These are phyloP conservation scores for Ruditapes philippinarum DNA, from an alignment of 1,140 invertebrate genomes.

Conservation along the genomic window DNA sequence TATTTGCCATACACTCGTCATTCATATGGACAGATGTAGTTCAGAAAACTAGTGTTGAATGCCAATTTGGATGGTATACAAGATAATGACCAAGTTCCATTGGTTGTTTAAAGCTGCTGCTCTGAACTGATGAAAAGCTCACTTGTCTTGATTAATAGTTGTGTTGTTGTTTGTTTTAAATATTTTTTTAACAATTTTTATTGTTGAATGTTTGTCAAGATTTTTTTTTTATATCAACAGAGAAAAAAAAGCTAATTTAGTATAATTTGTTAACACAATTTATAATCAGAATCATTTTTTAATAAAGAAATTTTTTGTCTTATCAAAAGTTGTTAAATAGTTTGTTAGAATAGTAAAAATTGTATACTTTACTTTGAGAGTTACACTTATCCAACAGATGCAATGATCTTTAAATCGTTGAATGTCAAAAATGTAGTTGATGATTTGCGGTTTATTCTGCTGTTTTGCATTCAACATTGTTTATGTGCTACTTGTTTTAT, in stretches of 20 bases:
- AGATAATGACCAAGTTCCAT: not conserved
- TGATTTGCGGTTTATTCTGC: constrained; percentile 9
- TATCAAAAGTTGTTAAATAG: not conserved
- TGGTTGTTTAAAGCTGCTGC: not conserved
- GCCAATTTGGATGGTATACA: not conserved
- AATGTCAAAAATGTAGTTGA: not conserved
- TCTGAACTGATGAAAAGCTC: not conserved
- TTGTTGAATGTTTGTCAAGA: constrained; percentile 4
- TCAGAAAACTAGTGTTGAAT: not conserved
- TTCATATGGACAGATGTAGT: not conserved
- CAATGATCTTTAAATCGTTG: no score
- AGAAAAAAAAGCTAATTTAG: no score
- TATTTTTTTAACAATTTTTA: constrained; percentile 8
- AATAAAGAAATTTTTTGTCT: not conserved
- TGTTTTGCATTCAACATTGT: not conserved
- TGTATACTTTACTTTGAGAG: no score
- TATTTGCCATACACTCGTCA: not conserved
- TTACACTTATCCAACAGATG: no score
- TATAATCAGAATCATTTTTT: not conserved
- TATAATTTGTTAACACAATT: no score
- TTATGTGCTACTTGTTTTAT: not conserved
- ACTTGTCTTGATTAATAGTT: not conserved
- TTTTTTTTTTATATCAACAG: not conserved
- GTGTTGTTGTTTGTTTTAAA: constrained; percentile 34
- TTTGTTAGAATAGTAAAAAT: not conserved